phyloP scores from a whole-genome alignment of 1,140 invertebrate genomes.

The Sycophaga agraensis region DNA sequence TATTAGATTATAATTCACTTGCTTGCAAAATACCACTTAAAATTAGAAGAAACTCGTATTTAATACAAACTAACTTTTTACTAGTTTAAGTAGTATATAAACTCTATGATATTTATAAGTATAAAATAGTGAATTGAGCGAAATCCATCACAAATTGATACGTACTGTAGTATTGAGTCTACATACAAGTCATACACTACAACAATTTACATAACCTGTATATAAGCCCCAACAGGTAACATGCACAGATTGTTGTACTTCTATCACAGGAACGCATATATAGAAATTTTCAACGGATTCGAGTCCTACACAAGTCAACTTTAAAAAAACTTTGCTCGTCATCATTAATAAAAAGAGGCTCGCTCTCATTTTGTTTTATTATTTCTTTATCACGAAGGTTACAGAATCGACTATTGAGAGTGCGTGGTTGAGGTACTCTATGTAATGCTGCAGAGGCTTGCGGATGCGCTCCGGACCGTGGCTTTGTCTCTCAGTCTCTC shows the following conservation, averaged over 20 bases:
- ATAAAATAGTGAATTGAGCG: too few relatives aligned
- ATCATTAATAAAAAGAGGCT: constrained; percentile 19
- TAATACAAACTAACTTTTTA: neutral
- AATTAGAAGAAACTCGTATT: neutral
- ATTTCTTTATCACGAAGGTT: constrained; percentile 28
- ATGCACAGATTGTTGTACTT: neutral
- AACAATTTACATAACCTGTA: constrained; percentile 4
- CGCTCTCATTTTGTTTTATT: constrained; percentile 11
- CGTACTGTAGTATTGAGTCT: neutral
- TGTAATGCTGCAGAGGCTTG: constrained; percentile 45
- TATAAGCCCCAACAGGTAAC: constrained; percentile 1
- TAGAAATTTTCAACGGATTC: constrained; percentile 11
- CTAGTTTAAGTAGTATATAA: neutral
- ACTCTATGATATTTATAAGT: neutral
- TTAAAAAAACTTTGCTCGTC: too few relatives aligned
- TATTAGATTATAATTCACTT: neutral
- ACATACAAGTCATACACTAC: neutral
- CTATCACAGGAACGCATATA: constrained; percentile 20
- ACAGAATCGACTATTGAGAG: constrained; percentile 50
- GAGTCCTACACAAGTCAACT: constrained; percentile 9
- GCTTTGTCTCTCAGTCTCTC: too few relatives aligned
- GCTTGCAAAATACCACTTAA: neutral
- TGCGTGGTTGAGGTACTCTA: constrained; percentile 54
- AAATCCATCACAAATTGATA: neutral
- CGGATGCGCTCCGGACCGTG: constrained; percentile 8